A percentile compares a stretch with the other conserved stretches of the same genome.
Conservation (phyloP, 53 echinoderm and acorn worm genomes). For the Crossaster papposus region DNA sequence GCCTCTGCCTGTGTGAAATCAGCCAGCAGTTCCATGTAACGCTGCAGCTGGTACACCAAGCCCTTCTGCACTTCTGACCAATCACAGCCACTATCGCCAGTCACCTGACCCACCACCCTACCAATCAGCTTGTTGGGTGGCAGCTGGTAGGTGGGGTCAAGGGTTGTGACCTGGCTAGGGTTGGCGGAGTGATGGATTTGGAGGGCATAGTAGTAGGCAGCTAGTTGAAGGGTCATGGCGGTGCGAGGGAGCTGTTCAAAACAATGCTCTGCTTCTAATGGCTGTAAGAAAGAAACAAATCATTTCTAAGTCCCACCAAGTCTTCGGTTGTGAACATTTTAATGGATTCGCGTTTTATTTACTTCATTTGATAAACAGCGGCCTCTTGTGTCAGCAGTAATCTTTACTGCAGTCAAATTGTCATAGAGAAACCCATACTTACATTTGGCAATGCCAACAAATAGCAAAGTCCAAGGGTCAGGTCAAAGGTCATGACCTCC, state of each 20-base stretch:
- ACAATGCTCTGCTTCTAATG: slow-evolving; percentile 87
- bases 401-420: not conserved
- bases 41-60: slow-evolving; percentile 70
- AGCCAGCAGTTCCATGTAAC: slow-evolving; percentile 81
- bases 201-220: slow-evolving; percentile 91
- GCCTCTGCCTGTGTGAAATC: slow-evolving; percentile 93
- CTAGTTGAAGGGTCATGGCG: slow-evolving; percentile 84
- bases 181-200: slow-evolving; percentile 63
- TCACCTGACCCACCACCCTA: slow-evolving; percentile 73
- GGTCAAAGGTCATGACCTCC: slow-evolving; percentile 77
- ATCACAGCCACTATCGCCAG: slow-evolving; percentile 63
- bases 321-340: no score
- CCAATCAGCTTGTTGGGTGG: slow-evolving; percentile 67
- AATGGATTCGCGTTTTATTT: no score
- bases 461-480: slow-evolving; percentile 81
- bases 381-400: not conserved
- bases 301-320: no score
- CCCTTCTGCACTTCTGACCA: slow-evolving; percentile 70
- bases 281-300: slow-evolving; percentile 69
- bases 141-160: slow-evolving; percentile 58
- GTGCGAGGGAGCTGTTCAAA: slow-evolving; percentile 90
- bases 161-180: slow-evolving; percentile 53
- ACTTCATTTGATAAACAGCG: no score
- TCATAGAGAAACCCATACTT: slow-evolving; percentile 31
- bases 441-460: slow-evolving; percentile 95